phyloP scores from a whole-genome alignment of 1,140 invertebrate genomes.

The Drosophila repletoides region DNA sequence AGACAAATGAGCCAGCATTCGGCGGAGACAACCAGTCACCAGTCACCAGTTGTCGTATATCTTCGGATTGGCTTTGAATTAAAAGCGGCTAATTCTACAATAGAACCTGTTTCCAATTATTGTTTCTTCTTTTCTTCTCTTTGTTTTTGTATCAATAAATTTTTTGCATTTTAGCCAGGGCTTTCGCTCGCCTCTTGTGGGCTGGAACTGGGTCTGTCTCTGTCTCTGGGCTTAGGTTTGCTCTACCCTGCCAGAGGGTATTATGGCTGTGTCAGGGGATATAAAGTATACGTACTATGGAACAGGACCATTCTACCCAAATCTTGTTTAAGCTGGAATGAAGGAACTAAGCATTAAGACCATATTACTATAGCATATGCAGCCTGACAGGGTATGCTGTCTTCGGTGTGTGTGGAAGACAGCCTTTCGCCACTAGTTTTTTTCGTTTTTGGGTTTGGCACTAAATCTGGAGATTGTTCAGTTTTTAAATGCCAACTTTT shows the following conservation, averaged over 20 bases:
- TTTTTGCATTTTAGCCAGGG: conserved; percentile 29
- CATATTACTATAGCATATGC: no score
- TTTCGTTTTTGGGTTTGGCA: background rate
- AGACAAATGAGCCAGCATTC: conserved; percentile 70
- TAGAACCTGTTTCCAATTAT: conserved; percentile 77
- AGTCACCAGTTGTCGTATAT: conserved; percentile 74
- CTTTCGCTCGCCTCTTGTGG: conserved; percentile 54
- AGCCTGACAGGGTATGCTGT: no score
- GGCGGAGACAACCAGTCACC: conserved; percentile 75
- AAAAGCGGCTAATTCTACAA: conserved; percentile 49
- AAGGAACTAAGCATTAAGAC: no score
- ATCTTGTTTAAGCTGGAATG: no score
- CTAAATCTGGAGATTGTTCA: conserved; percentile 24
- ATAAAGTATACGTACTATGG: no score
- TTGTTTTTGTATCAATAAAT: no score
- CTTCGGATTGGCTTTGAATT: conserved; percentile 44
- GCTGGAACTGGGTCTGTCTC: conserved; percentile 23
- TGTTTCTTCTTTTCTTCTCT: conserved; percentile 54
- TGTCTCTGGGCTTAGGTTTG: background rate
- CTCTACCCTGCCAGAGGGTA: no score
- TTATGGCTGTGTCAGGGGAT: no score
- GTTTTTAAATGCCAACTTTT: conserved; percentile 41
- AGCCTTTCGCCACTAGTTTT: no score
- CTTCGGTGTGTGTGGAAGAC: no score
- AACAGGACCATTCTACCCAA: no score